Base-by-base conservation (phyloP, 2,888 invertebrate genomes). In the Adineta ricciae region DNA sequence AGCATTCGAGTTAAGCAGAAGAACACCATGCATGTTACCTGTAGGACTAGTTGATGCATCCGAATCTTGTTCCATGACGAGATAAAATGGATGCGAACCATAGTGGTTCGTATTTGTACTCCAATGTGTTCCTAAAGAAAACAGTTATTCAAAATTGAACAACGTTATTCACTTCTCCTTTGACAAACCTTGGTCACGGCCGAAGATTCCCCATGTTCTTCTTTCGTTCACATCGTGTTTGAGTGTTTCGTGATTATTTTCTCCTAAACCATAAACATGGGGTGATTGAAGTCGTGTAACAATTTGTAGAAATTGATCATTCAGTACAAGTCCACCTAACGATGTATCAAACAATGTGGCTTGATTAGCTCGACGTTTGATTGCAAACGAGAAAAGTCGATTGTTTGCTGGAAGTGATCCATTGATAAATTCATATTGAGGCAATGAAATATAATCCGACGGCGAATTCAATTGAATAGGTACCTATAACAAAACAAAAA, bases 41-140 rank as follows among this genome's bases (percentile, higher is more conserved):
- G 56, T 27, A 27, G 56, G 56, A 27, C 4, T 27, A 5, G 49
- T n/a, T 21, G 56, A 64, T 27, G 56, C 7, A 27, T 64, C 27
- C 27, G n/a, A 27, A 27, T 64, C 27, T 64, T 64, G 56, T 88
- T 95, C 95, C 88, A 95, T 91, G 0, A 93, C 92, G 88, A 95
- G 89, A 89, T 94, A 94, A 90, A 95, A 94, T 0, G 95, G 95
- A 89, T 95, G 95, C n/a, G 93, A 93, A 24, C 95, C 94, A 89
- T 95, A 95, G 27, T 94, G 90, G 90, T 94, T 94, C 9, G 86
- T 86, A 50, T 87, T 83, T 7, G 14, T 52, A 3, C 8, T n/a
- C 50, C 78, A 78, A 83, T 36, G 19, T 19, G 56, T 82, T n/a
- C n/a, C n/a, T n/a, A n/a, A n/a, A n/a, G n/a, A n/a, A n/a, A n/a